Evolutionary conservation across 1,140 invertebrate genomes (phyloP), one percentile per base, ranked within the genome.

Genomic region (Agrypnia vestita): DNA sequence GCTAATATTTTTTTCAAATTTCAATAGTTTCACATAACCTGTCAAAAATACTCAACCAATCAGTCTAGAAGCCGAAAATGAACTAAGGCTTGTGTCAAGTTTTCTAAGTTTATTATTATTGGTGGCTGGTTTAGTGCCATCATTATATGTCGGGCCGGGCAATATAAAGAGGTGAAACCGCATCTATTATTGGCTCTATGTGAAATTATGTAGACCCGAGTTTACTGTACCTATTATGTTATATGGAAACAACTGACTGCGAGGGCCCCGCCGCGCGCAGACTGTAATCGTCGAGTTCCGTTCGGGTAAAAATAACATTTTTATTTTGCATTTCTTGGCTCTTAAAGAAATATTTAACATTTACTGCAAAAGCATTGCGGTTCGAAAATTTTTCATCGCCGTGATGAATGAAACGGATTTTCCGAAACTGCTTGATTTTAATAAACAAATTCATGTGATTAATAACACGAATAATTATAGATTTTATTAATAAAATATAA

Each of bases 141-240:
- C 82, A 83, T 83, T 83, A 83, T 83, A 75, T 35, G 53, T 56
- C n/a, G 44, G 71, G 53, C 79, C 62, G 73, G 82, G 82, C 82
- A 76, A 79, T 83, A 83, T 83, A 83, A 83, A 83, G 82, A 83
- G 80, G 82, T 83, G 82, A 83, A 83, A 83, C 82, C 82, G 82
- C 82, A 83, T 83, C 82, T 83, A 83, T 83, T 83, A 83, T 83
- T 74, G 79, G 82, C 74, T 83, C 76, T 81, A 80, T 80, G 82
- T 83, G 82, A 83, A 83, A 83, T 83, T 79, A 83, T 83, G 82
- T 83, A 79, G 79, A 79, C 78, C 78, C 80, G 56, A 83, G 79
- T 83, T 83, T 83, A 83, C 79, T 62, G 56, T 81, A 81, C 76
- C 82, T 72, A 81, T 81, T 83, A 83, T 80, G 62, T 44, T 55